phyloP scores from a whole-genome alignment of 2,797 vertebrate genomes.

The Aldrovandia affinis region DNA sequence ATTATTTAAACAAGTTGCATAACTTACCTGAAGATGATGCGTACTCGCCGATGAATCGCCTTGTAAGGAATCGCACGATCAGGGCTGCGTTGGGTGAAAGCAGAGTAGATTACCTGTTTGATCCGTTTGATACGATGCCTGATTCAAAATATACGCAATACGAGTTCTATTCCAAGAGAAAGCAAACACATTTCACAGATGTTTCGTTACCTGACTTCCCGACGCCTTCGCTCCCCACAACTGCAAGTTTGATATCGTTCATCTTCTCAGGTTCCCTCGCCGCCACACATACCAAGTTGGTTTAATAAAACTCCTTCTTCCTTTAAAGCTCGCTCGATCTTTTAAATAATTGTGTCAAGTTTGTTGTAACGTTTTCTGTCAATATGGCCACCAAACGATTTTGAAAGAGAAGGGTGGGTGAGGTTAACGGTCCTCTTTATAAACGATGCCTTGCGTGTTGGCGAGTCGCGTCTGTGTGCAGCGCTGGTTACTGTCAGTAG shows the following conservation, averaged over 20 bases:
- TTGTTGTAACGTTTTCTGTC: not conserved
- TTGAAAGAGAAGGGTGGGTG: not conserved
- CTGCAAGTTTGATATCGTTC: constrained; percentile 78
- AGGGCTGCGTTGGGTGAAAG: constrained; percentile 70
- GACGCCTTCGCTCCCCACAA: constrained; percentile 79
- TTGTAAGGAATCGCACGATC: constrained; percentile 82
- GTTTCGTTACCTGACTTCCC: constrained; percentile 80
- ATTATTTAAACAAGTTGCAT: constrained; percentile 22
- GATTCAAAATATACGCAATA: not conserved
- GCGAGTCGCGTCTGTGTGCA: not conserved
- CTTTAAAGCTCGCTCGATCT: not conserved
- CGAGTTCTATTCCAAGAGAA: not conserved
- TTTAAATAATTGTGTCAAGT: not conserved
- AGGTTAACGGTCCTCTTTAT: constrained; percentile 1
- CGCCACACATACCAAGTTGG: too few species aligned
- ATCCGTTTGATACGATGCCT: too few species aligned
- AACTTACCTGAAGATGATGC: constrained; percentile 80
- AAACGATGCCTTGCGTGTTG: not conserved
- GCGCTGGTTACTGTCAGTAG: not conserved
- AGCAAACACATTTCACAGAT: not conserved
- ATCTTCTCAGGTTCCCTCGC: constrained; percentile 53
- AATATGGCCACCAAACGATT: not conserved
- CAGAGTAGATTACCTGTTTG: constrained; percentile 56
- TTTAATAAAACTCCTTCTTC: not conserved
- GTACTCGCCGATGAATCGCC: constrained; percentile 86